Conservation (phyloP, 2,888 invertebrate species). For the Trichogramma dendrolimi region DNA sequence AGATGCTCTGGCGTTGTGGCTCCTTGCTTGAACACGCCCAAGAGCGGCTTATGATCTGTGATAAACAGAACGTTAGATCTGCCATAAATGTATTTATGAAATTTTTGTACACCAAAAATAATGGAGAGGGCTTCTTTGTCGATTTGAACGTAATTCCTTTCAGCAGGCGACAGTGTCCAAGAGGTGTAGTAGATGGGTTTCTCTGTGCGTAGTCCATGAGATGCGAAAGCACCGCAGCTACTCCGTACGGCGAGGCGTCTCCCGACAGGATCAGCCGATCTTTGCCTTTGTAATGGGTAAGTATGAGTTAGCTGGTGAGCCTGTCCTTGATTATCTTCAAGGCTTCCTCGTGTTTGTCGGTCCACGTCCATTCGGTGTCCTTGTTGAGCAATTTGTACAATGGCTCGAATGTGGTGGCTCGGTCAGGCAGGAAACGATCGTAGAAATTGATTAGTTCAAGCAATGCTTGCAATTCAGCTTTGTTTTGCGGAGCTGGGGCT, state of each 20-base stretch:
- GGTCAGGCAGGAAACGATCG: slow-evolving; percentile 4
- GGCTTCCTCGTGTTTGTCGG: neutral
- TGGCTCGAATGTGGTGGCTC: slow-evolving; percentile 3
- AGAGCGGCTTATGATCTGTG: slow-evolving; percentile 45
- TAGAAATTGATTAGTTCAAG: slow-evolving; percentile 15
- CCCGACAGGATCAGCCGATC: slow-evolving; percentile 39
- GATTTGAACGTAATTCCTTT: slow-evolving; percentile 31
- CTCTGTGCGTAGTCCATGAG: slow-evolving; percentile 20
- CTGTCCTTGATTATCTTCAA: neutral
- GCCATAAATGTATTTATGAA: slow-evolving; percentile 34
- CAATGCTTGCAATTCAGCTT: slow-evolving; percentile 10
- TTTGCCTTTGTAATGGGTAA: slow-evolving; percentile 28
- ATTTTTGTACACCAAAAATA: slow-evolving; percentile 33
- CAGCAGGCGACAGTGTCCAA: slow-evolving; percentile 24
- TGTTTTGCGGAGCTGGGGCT: slow-evolving; percentile 6
- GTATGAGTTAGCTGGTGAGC: slow-evolving; percentile 8
- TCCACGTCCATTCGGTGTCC: neutral
- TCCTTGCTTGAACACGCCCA: slow-evolving; percentile 19
- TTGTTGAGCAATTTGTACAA: slow-evolving; percentile 4
- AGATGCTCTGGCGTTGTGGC: slow-evolving; percentile 16
- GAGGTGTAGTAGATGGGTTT: slow-evolving; percentile 31
- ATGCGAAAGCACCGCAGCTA: slow-evolving; percentile 38
- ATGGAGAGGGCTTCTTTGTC: slow-evolving; percentile 34
- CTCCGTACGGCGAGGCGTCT: slow-evolving; percentile 46
- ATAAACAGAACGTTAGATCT: slow-evolving; percentile 33